Percentiles rank a stretch among this genome's conserved stretches.
Evolutionary conservation across 2,113 vertebrate species (phyloP).

Genomic region (Pseudorhombus dupliciocellatus): DNA sequence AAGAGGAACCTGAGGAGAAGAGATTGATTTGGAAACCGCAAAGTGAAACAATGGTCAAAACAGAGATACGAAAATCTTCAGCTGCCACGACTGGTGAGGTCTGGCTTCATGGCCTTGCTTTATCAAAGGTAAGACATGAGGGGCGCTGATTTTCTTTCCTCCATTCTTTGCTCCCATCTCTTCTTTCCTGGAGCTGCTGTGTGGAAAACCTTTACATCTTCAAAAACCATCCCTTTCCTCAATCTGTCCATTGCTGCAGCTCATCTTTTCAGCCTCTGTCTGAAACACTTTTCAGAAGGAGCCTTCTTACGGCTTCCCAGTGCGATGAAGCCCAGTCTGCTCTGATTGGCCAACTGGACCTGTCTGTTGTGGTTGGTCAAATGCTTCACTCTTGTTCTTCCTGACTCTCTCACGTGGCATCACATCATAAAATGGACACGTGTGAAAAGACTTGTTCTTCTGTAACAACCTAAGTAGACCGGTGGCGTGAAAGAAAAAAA

Average conservation of each 20-base stretch:
- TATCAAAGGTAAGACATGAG: conserved; percentile 34
- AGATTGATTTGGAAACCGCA: not conserved
- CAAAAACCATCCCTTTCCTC: not conserved
- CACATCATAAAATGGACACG: no score
- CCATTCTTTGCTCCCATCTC: not conserved
- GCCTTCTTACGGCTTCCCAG: no score
- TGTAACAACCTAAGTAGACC: not conserved
- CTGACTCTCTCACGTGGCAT: no score
- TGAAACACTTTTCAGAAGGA: not conserved
- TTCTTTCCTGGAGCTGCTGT: not conserved
- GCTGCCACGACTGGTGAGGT: not conserved
- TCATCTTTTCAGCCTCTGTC: not conserved
- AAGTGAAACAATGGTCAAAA: not conserved
- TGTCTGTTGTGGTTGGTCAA: no score
- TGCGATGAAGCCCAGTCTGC: no score
- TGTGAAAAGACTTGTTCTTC: no score
- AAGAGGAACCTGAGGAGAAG: conserved; percentile 5
- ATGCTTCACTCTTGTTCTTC: no score
- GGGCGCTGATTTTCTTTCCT: not conserved
- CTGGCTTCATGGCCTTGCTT: not conserved
- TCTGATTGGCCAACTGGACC: no score
- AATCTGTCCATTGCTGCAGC: not conserved
- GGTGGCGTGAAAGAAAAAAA: not conserved
- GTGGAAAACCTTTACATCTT: not conserved
- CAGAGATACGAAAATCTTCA: not conserved